These are phyloP conservation scores for Tetrax tetrax DNA, from an alignment of 2,113 vertebrate species.

Conservation along the genomic window DNA sequence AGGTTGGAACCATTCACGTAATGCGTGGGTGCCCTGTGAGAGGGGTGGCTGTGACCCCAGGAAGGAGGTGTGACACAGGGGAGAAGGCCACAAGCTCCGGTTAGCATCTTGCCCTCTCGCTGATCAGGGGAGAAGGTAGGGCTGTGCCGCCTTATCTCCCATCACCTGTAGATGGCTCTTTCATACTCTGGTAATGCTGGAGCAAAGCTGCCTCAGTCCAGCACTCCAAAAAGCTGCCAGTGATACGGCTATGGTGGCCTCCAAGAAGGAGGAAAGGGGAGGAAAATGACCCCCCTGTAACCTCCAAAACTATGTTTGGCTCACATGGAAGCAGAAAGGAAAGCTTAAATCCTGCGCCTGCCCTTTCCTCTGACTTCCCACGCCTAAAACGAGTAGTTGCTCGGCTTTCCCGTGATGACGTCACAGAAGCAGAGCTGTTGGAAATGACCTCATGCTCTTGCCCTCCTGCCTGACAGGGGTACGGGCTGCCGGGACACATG, in stretches of 20 bases:
- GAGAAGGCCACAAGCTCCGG: too few relatives aligned
- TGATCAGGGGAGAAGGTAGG: background rate
- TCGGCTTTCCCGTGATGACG: background rate
- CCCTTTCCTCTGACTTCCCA: conserved; percentile 30
- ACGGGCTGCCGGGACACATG: conserved; percentile 6
- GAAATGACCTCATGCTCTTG: conserved; percentile 35
- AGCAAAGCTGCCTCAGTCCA: background rate
- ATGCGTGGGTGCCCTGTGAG: fast-evolving
- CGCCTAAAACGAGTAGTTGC: background rate
- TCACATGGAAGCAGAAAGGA: conserved; percentile 40
- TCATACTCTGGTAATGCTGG: background rate
- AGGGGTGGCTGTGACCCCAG: background rate
- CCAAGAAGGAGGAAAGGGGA: conserved; percentile 2
- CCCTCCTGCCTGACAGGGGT: conserved; percentile 7
- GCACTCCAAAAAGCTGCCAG: background rate
- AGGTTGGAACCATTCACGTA: background rate
- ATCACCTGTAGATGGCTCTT: conserved; percentile 66
- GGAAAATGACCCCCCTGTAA: conserved; percentile 41
- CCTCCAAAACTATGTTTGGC: conserved; percentile 38
- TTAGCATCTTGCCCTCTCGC: fast-evolving
- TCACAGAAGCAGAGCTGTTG: conserved; percentile 7
- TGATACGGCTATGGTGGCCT: background rate
- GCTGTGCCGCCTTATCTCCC: conserved; percentile 14
- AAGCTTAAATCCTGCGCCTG: background rate
- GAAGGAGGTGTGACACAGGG: background rate